phyloP scores from a whole-genome alignment of 2,113 vertebrate species.

The Sebastes fasciatus region DNA sequence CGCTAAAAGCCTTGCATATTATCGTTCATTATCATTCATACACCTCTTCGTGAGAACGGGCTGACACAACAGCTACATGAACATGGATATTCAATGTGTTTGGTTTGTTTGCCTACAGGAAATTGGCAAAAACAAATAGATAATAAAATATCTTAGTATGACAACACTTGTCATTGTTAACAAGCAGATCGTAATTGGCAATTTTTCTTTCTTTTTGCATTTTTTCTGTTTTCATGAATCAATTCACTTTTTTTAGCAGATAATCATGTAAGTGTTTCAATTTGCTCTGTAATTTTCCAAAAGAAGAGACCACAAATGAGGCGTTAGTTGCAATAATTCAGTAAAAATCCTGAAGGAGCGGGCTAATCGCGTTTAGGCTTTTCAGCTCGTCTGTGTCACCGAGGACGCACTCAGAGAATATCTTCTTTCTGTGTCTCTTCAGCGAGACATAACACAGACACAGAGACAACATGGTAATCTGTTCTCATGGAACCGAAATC shows the following conservation, averaged over 20 bases:
- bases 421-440: slow-evolving; percentile 55
- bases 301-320: slow-evolving; percentile 26
- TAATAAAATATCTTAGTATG: neutral
- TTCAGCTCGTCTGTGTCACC: slow-evolving; percentile 46
- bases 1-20: no score
- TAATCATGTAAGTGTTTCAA: slow-evolving; percentile 7
- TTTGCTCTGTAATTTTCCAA: slow-evolving; percentile 35
- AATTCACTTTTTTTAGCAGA: neutral
- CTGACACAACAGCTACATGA: neutral
- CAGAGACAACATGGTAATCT: slow-evolving; percentile 69
- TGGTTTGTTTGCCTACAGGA: neutral
- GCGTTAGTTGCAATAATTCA: slow-evolving; percentile 36
- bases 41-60: no score
- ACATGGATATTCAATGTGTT: neutral
- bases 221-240: neutral
- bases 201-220: neutral
- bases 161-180: neutral
- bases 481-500: slow-evolving; percentile 64
- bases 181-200: neutral
- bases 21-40: no score
- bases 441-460: slow-evolving; percentile 69
- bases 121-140: neutral
- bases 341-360: slow-evolving; percentile 48
- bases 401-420: slow-evolving; percentile 45
- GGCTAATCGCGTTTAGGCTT: slow-evolving; percentile 60